phyloP scores from a whole-genome alignment of 2,888 invertebrate genomes.

The Limnephilus marmoratus region DNA sequence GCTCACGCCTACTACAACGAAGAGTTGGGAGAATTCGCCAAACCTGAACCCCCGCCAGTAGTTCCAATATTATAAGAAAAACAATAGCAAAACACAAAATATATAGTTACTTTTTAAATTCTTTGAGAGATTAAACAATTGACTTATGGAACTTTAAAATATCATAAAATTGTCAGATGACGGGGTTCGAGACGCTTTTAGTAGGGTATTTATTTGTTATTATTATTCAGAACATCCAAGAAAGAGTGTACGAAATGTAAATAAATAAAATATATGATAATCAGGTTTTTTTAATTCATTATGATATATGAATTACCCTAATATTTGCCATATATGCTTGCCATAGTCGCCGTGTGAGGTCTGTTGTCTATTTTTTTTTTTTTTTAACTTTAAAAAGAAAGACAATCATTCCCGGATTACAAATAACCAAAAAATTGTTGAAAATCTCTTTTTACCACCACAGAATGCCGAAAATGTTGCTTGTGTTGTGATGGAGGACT shows the following conservation, averaged over 20 bases:
- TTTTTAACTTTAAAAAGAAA: too few species aligned
- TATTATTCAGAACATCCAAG: not conserved
- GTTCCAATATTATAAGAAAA: slow-evolving; percentile 65
- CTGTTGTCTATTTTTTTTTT: too few species aligned
- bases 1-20: slow-evolving; percentile 85
- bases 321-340: too few species aligned
- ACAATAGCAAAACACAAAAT: not conserved
- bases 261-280: slow-evolving; percentile 13
- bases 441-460: too few species aligned
- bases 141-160: not conserved
- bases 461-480: too few species aligned
- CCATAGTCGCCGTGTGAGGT: too few species aligned
- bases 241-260: slow-evolving; percentile 44
- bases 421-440: too few species aligned
- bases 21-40: slow-evolving; percentile 85
- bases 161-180: not conserved
- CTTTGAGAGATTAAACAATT: slow-evolving; percentile 10
- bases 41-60: slow-evolving; percentile 80
- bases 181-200: not conserved
- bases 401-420: too few species aligned
- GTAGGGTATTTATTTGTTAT: slow-evolving; percentile 34
- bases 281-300: not conserved
- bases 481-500: too few species aligned
- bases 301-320: not conserved
- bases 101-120: slow-evolving; percentile 16